phyloP scores from a whole-genome alignment of 2,113 vertebrate species.

The Gasterosteus nipponicus region DNA sequence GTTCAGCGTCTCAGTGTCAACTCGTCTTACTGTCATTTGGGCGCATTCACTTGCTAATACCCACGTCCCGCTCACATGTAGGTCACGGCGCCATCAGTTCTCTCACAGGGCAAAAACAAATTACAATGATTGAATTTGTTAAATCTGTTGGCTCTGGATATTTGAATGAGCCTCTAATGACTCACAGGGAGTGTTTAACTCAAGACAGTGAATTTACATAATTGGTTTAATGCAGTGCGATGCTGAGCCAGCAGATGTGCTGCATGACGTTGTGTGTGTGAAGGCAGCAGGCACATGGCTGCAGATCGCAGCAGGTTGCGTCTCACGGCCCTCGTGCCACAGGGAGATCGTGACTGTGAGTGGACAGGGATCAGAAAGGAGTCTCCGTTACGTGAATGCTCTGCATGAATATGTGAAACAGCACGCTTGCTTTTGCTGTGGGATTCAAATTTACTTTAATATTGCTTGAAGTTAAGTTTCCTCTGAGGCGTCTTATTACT shows the following conservation, averaged over 20 bases:
- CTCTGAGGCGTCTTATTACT: not conserved
- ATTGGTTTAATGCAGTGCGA: conserved; percentile 38
- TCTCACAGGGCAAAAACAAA: conserved; percentile 24
- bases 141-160: conserved; percentile 39
- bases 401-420: not conserved
- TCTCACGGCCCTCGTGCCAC: not conserved
- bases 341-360: conserved; percentile 9
- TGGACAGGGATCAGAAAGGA: conserved; percentile 8
- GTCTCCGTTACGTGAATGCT: not conserved
- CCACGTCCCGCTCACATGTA: not conserved
- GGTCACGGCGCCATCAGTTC: conserved; percentile 10
- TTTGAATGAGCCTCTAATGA: conserved; percentile 48
- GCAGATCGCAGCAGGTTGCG: not conserved
- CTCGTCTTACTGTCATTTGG: not conserved
- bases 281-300: conserved; percentile 8
- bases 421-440: not conserved
- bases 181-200: conserved; percentile 34
- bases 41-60: not conserved
- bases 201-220: conserved; percentile 38
- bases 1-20: not conserved
- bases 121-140: conserved; percentile 28
- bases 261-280: conserved; percentile 4
- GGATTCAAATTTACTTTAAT: not conserved
- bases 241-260: conserved; percentile 42
- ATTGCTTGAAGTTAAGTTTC: not conserved